Evolutionary conservation across 2,888 invertebrate species (phyloP).

Genomic region (Acrobasis consociella): DNA sequence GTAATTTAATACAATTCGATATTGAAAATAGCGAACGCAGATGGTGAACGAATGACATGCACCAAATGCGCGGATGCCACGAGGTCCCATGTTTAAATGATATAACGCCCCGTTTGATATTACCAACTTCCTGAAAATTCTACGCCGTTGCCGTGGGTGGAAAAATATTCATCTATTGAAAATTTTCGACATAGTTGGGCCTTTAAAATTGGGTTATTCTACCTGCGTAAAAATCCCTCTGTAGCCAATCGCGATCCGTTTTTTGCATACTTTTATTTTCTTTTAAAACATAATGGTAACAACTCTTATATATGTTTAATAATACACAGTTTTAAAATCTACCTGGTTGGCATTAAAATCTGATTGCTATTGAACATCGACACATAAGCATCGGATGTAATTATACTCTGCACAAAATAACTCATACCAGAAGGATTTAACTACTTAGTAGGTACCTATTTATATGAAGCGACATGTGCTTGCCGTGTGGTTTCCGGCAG

Average conservation of each 20-base stretch:
- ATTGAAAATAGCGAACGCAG: no score
- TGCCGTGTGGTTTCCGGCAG: no score
- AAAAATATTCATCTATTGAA: constrained; percentile 20
- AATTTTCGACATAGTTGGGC: constrained; percentile 4
- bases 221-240: background rate
- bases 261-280: background rate
- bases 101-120: constrained; percentile 23
- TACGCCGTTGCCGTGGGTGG: background rate
- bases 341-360: background rate
- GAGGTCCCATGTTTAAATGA: constrained; percentile 67
- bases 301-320: no score
- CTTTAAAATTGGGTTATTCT: background rate
- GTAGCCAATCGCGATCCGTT: background rate
- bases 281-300: no score
- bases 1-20: no score
- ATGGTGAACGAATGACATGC: constrained; percentile 40
- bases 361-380: no score
- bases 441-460: no score
- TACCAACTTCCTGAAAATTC: constrained; percentile 25
- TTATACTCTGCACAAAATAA: no score
- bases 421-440: no score
- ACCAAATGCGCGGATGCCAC: constrained; percentile 57
- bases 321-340: background rate
- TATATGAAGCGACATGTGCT: no score
- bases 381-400: no score